Evolutionary conservation across 1,140 invertebrate species (phyloP), one percentile per base, ranked within the genome.

Genomic region (Drosophila pectinifera): DNA sequence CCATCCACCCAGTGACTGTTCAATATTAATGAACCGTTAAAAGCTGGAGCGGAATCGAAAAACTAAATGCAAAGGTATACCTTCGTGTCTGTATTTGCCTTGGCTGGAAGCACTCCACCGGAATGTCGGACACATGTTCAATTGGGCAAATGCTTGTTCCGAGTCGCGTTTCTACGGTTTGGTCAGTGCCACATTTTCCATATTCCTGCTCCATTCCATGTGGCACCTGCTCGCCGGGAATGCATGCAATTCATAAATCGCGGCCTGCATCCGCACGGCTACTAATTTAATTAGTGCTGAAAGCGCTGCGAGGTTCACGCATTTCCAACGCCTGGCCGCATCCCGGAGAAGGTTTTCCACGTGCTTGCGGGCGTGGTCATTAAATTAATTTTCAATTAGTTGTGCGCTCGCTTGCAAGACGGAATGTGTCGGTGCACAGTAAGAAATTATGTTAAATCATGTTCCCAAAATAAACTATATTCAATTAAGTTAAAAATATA

Each of bases 1-100:
- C 43, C 43, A 20, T 59, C 78, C 36, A 14, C 14, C 43, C 10
- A 28, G 31, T 26, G 24, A n/a, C 31, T 39, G 45, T 55, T 42
- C 72, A 67, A 67, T 75, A 78, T 88, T 88, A 85, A 85, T 88
- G 78, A 86, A 88, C 64, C 82, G 83, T 75, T 59, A 85, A 76
- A 45, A 38, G 28, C 6, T 22, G 16, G 28, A 55, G 36, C 6
- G 10, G 22, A 14, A 68, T 70, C 38, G 48, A 11, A 39, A 54
- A 46, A 54, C 26, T 8, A 48, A 43, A 43, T 26, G 45, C 28
- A 43, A 59, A 28, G 28, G 54, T 48, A 46, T 55, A 48, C 73
- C 31, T 59, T 28, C 31, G n/a, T 16, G 45, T 51, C 58, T 51
- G 36, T 42, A 34, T 31, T 55, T 54, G n/a, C 41, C 22, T 46